Evolutionary conservation across 2,888 invertebrate genomes (phyloP), one percentile per base, ranked within the genome.

Genomic region (Cenopis cana): DNA sequence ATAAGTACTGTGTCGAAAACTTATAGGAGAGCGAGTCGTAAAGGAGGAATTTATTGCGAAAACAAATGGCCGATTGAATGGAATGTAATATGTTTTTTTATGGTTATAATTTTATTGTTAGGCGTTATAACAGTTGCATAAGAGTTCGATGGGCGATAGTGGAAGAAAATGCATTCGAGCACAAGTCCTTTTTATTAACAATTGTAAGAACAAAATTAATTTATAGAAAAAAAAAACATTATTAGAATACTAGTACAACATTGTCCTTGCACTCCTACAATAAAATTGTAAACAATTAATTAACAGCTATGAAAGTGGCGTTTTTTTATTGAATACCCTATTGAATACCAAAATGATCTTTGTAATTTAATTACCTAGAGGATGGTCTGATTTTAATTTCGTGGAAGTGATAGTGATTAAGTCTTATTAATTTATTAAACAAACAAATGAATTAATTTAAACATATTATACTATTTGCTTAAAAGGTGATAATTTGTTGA

Each of bases 21-120:
- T 38, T 62, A 69, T 69, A 62, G 61, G 61, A 59, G 49, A 36
- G 50, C 41, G 50, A 52, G 68, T 72, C 72, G 61, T 72, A 68
- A 72, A 72, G 62, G 18, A 38, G 24, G 65, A 62, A 72, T 72
- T 72, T 72, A 72, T 72, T 68, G 68, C 72, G 55, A 70, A 70
- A 68, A 61, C 68, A 72, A 72, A 72, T 72, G 68, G 68, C 29
- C 62, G 66, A 54, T 54, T 62, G 57, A 41, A 66, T 46, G 61
- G 68, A 62, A 68, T 61, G 50, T 62, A 57, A 68, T 68, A 56
- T 56, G 61, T 14, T 36, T 67, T 68, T 71, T 72, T 72, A 68
- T 68, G 17, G 62, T 56, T 46, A 50, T 18, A 72, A 20, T 67
- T 70, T 70, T 66, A 70, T 66, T 70, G 59, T 60, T 59, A 36